Percentiles rank a stretch among this genome's conserved stretches.
Evolutionary conservation across 2,888 invertebrate genomes (phyloP).

Genomic region (Aphrophora alni): DNA sequence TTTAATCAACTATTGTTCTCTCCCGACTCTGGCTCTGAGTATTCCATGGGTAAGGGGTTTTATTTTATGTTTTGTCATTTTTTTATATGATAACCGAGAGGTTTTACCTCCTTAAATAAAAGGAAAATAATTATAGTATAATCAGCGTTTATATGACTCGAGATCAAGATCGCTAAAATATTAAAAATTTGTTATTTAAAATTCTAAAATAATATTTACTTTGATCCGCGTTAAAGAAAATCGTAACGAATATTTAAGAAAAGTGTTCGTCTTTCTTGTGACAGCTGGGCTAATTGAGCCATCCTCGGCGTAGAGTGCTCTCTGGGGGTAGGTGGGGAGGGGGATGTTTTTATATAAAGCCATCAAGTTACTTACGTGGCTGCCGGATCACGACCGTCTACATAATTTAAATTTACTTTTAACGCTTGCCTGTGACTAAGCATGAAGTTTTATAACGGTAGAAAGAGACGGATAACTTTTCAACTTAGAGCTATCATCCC

Average conservation of each 20-base stretch:
- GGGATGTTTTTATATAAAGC: background rate
- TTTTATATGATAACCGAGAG: no score
- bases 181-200: no score
- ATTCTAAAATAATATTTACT: no score
- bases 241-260: background rate
- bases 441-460: slow-evolving; percentile 26
- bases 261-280: background rate
- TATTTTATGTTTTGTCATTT: no score
- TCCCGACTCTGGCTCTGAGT: no score
- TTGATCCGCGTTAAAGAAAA: no score
- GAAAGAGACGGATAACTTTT: background rate
- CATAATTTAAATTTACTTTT: slow-evolving; percentile 42
- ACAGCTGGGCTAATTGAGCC: background rate
- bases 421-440: slow-evolving; percentile 33
- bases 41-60: no score
- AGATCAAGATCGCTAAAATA: no score
- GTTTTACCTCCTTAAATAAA: no score
- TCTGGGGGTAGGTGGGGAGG: background rate
- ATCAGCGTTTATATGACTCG: no score
- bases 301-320: background rate
- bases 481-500: background rate
- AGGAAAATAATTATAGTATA: no score
- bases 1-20: no score
- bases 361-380: slow-evolving; percentile 11
- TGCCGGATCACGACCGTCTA: slow-evolving; percentile 21